These are phyloP conservation scores for Sebastes hubbsi DNA, from an alignment of 2,797 vertebrate species.

Conservation along the genomic window DNA sequence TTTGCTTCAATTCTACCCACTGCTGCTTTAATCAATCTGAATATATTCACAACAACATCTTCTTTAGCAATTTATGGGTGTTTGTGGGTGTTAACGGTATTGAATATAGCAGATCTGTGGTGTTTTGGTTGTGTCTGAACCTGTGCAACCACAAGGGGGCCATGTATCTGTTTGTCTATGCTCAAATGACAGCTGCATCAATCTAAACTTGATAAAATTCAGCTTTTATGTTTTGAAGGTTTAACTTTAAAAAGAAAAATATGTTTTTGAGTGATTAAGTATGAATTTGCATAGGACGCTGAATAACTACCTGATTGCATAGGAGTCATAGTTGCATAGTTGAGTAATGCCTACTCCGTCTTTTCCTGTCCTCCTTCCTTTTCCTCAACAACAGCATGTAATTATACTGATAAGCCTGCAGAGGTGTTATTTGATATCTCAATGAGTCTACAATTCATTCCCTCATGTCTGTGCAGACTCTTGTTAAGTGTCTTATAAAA, in stretches of 20 bases:
- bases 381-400: constrained; percentile 16
- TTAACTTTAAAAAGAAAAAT: not conserved
- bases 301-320: not conserved
- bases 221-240: not conserved
- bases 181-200: not conserved
- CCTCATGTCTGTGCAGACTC: constrained; percentile 29
- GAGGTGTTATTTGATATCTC: constrained; percentile 51
- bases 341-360: not conserved
- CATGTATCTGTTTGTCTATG: constrained; percentile 11
- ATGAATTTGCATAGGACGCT: not conserved
- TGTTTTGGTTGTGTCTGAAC: not conserved
- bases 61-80: not conserved
- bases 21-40: not conserved
- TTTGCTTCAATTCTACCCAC: no score
- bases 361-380: not conserved
- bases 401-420: constrained; percentile 43
- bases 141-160: constrained; percentile 51
- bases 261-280: not conserved
- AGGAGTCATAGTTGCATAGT: not conserved
- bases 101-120: not conserved
- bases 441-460: constrained; percentile 35
- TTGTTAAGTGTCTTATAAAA: constrained; percentile 65
- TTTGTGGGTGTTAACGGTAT: not conserved
- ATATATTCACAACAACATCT: not conserved
- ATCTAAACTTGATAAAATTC: not conserved